phyloP scores from a whole-genome alignment of 2,888 invertebrate genomes.

The Erebia aethiops region DNA sequence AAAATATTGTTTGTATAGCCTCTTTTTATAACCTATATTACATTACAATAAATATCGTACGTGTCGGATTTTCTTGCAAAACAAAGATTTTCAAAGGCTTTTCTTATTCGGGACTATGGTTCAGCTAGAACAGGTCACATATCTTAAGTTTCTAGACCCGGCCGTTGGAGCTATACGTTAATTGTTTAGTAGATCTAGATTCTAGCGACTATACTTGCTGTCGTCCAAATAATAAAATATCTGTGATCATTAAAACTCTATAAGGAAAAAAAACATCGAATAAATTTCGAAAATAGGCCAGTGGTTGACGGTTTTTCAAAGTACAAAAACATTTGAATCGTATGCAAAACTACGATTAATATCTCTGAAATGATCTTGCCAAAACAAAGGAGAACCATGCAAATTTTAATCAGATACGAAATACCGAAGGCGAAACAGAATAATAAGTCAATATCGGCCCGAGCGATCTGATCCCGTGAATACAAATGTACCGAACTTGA shows the following conservation, averaged over 20 bases:
- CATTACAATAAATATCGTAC: no score
- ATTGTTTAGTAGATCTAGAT: no score
- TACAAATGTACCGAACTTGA: conserved; percentile 26
- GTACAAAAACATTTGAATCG: neutral
- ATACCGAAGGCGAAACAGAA: conserved; percentile 16
- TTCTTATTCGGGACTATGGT: no score
- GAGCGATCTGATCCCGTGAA: conserved; percentile 18
- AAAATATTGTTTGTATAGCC: no score
- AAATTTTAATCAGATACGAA: conserved; percentile 14
- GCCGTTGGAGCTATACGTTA: no score
- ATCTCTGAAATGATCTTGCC: conserved; percentile 1
- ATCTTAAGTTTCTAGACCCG: no score
- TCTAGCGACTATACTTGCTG: no score
- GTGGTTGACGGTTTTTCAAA: neutral
- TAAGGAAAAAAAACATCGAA: neutral
- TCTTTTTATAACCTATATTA: no score
- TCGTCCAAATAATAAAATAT: no score
- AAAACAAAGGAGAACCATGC: conserved; percentile 16
- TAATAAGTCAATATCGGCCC: conserved; percentile 11
- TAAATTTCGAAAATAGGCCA: neutral
- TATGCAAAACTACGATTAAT: neutral
- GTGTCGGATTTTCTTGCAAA: no score
- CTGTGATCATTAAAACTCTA: neutral
- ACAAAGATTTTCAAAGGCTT: no score
- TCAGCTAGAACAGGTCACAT: no score